Percentiles rank a stretch among this genome's conserved stretches.
Conservation (phyloP, 2,113 vertebrate species). For the Cochlearius cochlearius region DNA sequence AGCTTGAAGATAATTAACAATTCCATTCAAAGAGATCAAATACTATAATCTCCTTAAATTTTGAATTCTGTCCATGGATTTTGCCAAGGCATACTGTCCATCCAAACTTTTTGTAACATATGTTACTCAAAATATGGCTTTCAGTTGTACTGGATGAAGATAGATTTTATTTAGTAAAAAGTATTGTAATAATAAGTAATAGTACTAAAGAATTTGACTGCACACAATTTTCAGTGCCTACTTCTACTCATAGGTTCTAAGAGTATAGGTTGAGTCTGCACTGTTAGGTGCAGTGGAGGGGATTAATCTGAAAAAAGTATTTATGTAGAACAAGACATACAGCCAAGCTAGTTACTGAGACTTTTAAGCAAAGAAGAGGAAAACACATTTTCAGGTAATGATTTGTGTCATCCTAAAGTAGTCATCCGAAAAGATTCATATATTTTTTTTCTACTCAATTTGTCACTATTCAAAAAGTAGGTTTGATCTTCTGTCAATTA, state of each 20-base stretch:
- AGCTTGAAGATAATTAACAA: not conserved
- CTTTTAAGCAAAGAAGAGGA: not conserved
- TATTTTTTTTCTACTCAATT: not conserved
- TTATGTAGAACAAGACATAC: not conserved
- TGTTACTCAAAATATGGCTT: not conserved
- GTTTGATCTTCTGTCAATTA: not conserved
- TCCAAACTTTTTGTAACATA: not conserved
- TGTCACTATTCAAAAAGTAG: not conserved
- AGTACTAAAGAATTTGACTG: not conserved
- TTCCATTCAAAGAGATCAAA: not conserved
- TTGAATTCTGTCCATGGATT: not conserved
- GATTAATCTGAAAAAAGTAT: not conserved
- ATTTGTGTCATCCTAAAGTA: not conserved
- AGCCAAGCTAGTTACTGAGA: not conserved
- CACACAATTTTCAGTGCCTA: not conserved
- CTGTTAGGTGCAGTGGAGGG: not conserved
- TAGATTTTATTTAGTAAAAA: not conserved
- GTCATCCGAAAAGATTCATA: not conserved
- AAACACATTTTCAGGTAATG: not conserved
- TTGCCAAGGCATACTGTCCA: not conserved
- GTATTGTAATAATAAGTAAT: not conserved
- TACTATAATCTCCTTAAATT: not conserved
- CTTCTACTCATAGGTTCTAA: not conserved
- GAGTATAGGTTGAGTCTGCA: not conserved
- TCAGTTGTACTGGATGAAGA: not conserved